Evolutionary conservation across 2,888 invertebrate genomes (phyloP).

Genomic region (Ashinkailepas kermadecensis): DNA sequence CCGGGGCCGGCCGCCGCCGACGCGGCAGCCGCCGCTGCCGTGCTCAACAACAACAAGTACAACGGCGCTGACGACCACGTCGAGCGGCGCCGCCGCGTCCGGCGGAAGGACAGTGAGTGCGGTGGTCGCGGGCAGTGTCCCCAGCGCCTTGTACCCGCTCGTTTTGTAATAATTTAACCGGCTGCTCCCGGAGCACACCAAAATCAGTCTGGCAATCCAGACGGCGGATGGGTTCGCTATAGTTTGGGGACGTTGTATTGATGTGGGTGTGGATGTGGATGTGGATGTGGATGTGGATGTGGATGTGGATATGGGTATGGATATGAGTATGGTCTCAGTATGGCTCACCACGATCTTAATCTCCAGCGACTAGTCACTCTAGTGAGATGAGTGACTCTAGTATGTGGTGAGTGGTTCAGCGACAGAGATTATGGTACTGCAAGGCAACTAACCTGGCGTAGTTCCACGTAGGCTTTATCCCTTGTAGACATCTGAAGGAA

Average conservation of each 20-base stretch:
- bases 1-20: conserved; percentile 48
- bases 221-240: conserved; percentile 23
- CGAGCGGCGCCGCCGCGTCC: conserved; percentile 42
- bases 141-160: conserved; percentile 39
- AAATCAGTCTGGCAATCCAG: no score
- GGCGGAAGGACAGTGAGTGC: conserved; percentile 41
- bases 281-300: background rate
- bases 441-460: no score
- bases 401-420: no score
- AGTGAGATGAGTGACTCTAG: no score
- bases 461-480: no score
- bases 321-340: no score
- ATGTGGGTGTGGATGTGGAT: background rate
- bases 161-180: no score
- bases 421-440: no score
- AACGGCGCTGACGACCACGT: conserved; percentile 41
- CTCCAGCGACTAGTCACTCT: no score
- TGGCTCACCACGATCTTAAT: no score
- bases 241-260: background rate
- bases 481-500: no score
- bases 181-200: no score
- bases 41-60: conserved; percentile 43
- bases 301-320: background rate
- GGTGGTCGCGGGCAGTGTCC: conserved; percentile 43
- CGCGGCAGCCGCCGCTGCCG: conserved; percentile 43